Percentiles rank a stretch among this genome's conserved stretches.
phyloP scores from a whole-genome alignment of 2,888 invertebrate species.

The Sarcophaga variegata region DNA sequence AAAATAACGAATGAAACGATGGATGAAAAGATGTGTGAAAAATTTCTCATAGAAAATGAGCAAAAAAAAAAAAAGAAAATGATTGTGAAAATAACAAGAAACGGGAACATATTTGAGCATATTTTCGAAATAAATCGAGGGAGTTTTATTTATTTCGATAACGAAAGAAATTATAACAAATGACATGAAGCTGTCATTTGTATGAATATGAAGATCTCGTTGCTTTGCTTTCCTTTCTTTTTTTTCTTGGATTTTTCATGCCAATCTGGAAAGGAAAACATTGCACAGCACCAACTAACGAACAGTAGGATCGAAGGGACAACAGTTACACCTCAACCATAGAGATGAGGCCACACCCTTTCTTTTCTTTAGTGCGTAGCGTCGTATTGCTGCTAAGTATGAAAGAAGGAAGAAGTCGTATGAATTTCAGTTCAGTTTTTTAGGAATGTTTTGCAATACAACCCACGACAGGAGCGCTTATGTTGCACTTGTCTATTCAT shows the following conservation, averaged over 20 bases:
- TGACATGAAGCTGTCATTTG: constrained; percentile 63
- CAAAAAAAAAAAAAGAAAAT: not conserved
- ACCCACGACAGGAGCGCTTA: constrained; percentile 32
- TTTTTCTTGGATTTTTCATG: constrained; percentile 17
- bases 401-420: not conserved
- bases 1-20: constrained; percentile 25
- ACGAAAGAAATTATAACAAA: constrained; percentile 63
- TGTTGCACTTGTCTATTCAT: constrained; percentile 48
- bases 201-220: constrained; percentile 32
- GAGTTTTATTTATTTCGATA: constrained; percentile 39
- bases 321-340: constrained; percentile 49
- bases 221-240: too few species aligned
- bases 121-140: constrained; percentile 6
- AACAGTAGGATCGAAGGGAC: constrained; percentile 43
- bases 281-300: constrained; percentile 60
- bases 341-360: constrained; percentile 25
- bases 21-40: constrained; percentile 43
- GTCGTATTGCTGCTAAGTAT: not conserved
- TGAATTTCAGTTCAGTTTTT: constrained; percentile 8
- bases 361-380: not conserved
- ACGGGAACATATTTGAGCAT: not conserved
- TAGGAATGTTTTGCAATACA: constrained; percentile 14
- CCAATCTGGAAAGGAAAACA: constrained; percentile 44
- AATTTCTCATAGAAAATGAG: constrained; percentile 29
- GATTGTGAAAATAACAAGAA: not conserved